Conservation (phyloP, 2,113 vertebrate genomes). For the Miniopterus natalensis region DNA sequence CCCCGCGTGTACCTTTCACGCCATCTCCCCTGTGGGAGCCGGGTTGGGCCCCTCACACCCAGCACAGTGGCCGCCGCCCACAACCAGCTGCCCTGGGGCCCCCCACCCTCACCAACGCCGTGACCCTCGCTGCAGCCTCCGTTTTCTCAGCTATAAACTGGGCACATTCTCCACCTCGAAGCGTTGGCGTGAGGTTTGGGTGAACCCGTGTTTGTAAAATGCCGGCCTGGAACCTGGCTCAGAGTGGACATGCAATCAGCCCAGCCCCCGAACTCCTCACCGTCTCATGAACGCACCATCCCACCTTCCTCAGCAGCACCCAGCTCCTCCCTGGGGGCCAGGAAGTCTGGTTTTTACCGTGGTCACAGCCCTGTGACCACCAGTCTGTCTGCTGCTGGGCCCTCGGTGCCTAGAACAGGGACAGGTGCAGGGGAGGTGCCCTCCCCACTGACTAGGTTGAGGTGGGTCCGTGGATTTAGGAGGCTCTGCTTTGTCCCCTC, state of each 20-base stretch:
- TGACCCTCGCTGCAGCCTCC: not conserved
- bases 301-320: not conserved
- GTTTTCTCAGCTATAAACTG: not conserved
- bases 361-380: rapidly evolving
- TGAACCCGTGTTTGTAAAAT: rapidly evolving
- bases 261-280: rapidly evolving
- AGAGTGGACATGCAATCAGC: rapidly evolving
- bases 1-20: rapidly evolving
- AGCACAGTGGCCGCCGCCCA: rapidly evolving
- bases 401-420: rapidly evolving
- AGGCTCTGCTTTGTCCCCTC: not conserved
- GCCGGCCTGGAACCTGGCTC: not conserved
- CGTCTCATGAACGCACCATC: rapidly evolving
- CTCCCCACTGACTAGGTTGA: not conserved
- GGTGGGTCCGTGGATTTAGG: not conserved
- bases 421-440: not conserved
- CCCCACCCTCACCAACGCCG: not conserved
- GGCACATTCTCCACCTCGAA: rapidly evolving
- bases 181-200: rapidly evolving
- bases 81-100: rapidly evolving
- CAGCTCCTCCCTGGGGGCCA: rapidly evolving
- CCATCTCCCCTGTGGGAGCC: no score
- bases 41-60: not conserved
- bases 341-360: not conserved
- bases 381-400: not conserved